Evolutionary conservation across 2,888 invertebrate species (phyloP), one percentile per base, ranked within the genome.

Genomic region (Dimorphilus gyrociliatus): DNA sequence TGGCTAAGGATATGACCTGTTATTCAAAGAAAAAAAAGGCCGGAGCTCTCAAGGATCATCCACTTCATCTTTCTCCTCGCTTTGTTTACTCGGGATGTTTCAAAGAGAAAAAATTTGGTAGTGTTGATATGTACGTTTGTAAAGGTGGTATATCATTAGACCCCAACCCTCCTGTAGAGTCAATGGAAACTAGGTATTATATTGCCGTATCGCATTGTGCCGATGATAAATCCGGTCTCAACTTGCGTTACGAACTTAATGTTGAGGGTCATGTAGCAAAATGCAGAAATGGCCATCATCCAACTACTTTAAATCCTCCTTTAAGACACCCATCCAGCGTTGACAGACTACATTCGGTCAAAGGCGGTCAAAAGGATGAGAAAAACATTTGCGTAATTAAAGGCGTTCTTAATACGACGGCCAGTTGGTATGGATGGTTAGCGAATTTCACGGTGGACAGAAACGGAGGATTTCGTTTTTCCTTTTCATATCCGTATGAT

Each of bases 41-140:
- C 27, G 30, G 27, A 16, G 27, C 40, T 8, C 30, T 42, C 25
- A 23, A 21, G n/a, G 40, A 40, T 23, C 38, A 41, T 28, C 34
- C 40, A 10, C 32, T 42, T 6, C 34, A 38, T 16, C 35, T 42
- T 18, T 39, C 42, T 4, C 40, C 40, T 3, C 30, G 35, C 13
- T 41, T 37, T 21, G 26, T 37, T 2, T 42, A 40, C 40, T 41
- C 42, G 7, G 42, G 42, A 3, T 42, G 42, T 27, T 37, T 40
- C 29, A 29, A 38, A 29, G 25, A 23, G 23, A 21, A 40, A 23
- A 29, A 32, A 5, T 29, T 30, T n/a, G 36, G 36, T n/a, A n/a
- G n/a, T n/a, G 23, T 29, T 13, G 27, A 35, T 23, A 34, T 30
- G 8, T 41, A 39, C 23, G 26, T 34, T 10, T 42, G 42, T 19